Percentiles rank a stretch among this genome's conserved stretches.
phyloP scores from a whole-genome alignment of 2,888 invertebrate genomes.

The Nemapogon koenigi region DNA sequence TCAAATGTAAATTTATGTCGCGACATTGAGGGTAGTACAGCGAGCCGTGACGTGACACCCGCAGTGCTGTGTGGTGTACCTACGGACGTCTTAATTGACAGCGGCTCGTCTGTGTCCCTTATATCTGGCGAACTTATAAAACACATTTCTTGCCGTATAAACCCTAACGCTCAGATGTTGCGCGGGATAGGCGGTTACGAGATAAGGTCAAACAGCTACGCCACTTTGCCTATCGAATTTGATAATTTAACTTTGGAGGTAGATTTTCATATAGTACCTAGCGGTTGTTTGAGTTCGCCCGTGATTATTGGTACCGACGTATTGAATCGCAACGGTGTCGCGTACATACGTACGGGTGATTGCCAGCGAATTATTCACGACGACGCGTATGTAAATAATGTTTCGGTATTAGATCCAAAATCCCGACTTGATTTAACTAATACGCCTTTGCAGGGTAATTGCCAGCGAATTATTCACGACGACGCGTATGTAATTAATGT shows the following conservation, averaged over 20 bases:
- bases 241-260: constrained; percentile 2
- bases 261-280: neutral
- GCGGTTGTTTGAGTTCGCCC: neutral
- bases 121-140: constrained; percentile 4
- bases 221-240: constrained; percentile 7
- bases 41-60: constrained; percentile 5
- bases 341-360: neutral
- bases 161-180: neutral
- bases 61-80: constrained; percentile 15
- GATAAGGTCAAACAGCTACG: neutral
- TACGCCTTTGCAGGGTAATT: too few relatives aligned
- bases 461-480: too few relatives aligned
- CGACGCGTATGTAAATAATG: too few relatives aligned
- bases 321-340: constrained; percentile 4
- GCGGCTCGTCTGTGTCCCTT: constrained; percentile 11
- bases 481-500: too few relatives aligned
- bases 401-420: too few relatives aligned
- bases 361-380: too few relatives aligned
- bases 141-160: neutral
- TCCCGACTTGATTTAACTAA: too few relatives aligned
- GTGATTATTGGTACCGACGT: constrained; percentile 7
- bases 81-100: constrained; percentile 15
- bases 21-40: neutral
- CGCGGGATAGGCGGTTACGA: constrained; percentile 1
- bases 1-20: constrained; percentile 14